phyloP scores from a whole-genome alignment of 1,140 invertebrate genomes.

The Tetragonula clypearis region DNA sequence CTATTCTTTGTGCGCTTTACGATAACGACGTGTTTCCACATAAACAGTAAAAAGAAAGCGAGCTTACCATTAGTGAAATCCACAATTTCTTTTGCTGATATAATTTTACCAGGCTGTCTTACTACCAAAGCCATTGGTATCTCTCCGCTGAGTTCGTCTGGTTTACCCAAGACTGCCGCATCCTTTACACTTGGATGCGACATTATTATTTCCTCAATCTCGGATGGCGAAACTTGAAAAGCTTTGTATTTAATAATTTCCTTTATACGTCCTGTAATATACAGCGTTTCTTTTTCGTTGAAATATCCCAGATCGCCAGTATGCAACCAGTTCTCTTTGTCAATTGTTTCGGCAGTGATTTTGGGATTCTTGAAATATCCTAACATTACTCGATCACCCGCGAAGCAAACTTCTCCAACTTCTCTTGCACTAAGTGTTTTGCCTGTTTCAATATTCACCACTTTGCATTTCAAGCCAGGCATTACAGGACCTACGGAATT shows the following conservation, averaged over 20 bases:
- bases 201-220: conserved; percentile 86
- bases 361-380: conserved; percentile 71
- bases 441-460: conserved; percentile 75
- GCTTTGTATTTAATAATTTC: conserved; percentile 83
- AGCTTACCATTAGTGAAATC: conserved; percentile 79
- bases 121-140: conserved; percentile 85
- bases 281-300: conserved; percentile 77
- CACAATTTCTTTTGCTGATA: conserved; percentile 82
- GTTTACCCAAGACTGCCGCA: conserved; percentile 86
- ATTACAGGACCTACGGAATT: background rate
- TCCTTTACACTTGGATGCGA: conserved; percentile 85
- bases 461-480: conserved; percentile 61
- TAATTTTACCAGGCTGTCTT: conserved; percentile 67
- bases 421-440: conserved; percentile 71
- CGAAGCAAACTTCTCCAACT: conserved; percentile 78
- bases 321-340: conserved; percentile 80
- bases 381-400: conserved; percentile 73
- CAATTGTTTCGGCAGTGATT: conserved; percentile 80
- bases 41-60: background rate
- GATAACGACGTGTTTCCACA: background rate
- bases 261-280: conserved; percentile 83
- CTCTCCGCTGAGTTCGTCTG: conserved; percentile 84
- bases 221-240: conserved; percentile 82
- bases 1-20: background rate
- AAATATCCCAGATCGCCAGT: conserved; percentile 79